phyloP scores from a whole-genome alignment of 2,888 invertebrate genomes.

The Peribatodes rhomboidaria region DNA sequence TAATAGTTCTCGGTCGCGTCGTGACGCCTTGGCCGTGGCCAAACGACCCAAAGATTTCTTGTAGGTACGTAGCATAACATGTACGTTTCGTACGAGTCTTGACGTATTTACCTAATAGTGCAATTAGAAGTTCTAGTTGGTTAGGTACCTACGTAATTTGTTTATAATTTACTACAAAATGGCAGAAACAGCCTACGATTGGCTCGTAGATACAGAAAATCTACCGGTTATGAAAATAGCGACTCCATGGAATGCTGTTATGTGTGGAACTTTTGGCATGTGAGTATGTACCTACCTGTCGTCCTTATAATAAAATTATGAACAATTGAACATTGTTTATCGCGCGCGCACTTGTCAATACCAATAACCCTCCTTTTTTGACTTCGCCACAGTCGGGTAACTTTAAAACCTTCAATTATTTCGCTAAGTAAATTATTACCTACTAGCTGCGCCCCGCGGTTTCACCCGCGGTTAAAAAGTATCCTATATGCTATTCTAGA shows the following conservation, averaged over 20 bases:
- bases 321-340: too few species aligned
- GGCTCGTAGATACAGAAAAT: slow-evolving; percentile 71
- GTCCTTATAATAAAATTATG: neutral
- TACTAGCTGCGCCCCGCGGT: too few species aligned
- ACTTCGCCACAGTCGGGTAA: too few species aligned
- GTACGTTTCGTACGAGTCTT: neutral
- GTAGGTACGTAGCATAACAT: neutral
- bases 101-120: neutral
- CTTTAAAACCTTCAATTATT: too few species aligned
- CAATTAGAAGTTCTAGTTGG: neutral
- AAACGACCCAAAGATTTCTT: slow-evolving; percentile 26
- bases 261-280: slow-evolving; percentile 75
- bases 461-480: too few species aligned
- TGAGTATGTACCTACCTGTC: slow-evolving; percentile 54
- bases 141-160: neutral
- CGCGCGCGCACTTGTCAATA: too few species aligned
- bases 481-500: too few species aligned
- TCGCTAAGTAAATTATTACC: too few species aligned
- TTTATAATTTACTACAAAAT: slow-evolving; percentile 50
- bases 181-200: slow-evolving; percentile 62
- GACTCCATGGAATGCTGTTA: slow-evolving; percentile 66
- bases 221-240: slow-evolving; percentile 76
- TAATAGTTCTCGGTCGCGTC: too few species aligned
- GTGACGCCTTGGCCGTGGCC: slow-evolving; percentile 39
- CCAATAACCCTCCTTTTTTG: too few species aligned